Evolutionary conservation across 2,113 vertebrate species (phyloP).

Genomic region (Anhinga rufa): DNA sequence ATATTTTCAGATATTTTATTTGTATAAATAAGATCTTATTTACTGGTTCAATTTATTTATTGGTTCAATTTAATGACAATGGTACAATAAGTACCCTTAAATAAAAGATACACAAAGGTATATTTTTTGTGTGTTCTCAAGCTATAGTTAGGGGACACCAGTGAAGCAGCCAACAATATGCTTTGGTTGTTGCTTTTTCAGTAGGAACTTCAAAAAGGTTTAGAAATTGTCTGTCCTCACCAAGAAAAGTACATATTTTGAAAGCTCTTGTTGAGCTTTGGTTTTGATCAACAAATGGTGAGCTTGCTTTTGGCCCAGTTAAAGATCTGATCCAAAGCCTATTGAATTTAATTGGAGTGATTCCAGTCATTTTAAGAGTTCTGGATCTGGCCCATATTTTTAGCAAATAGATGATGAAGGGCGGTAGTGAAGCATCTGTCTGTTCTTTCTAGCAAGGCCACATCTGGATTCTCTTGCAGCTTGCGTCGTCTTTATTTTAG

Average conservation of each 20-base stretch:
- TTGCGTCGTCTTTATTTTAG: background rate
- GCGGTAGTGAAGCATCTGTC: background rate
- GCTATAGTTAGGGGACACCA: background rate
- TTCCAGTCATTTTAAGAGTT: background rate
- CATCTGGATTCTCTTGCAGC: background rate
- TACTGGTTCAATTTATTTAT: background rate
- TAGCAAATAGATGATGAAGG: background rate
- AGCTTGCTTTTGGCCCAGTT: background rate
- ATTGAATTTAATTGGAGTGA: background rate
- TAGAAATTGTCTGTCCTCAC: background rate
- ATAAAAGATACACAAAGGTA: background rate
- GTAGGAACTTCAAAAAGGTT: background rate
- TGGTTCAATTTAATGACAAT: background rate
- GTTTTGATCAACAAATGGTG: background rate
- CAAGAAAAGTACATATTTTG: background rate
- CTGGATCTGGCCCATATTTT: background rate
- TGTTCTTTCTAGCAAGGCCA: background rate
- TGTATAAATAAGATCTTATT: background rate
- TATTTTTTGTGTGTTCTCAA: background rate
- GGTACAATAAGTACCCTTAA: background rate
- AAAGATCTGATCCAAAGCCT: background rate
- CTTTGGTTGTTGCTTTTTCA: background rate
- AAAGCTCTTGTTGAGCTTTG: background rate
- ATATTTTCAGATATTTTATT: background rate
- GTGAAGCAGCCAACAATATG: background rate